Evolutionary conservation across 2,888 invertebrate genomes (phyloP).

Genomic region (Omphaloscelis lunosa): DNA sequence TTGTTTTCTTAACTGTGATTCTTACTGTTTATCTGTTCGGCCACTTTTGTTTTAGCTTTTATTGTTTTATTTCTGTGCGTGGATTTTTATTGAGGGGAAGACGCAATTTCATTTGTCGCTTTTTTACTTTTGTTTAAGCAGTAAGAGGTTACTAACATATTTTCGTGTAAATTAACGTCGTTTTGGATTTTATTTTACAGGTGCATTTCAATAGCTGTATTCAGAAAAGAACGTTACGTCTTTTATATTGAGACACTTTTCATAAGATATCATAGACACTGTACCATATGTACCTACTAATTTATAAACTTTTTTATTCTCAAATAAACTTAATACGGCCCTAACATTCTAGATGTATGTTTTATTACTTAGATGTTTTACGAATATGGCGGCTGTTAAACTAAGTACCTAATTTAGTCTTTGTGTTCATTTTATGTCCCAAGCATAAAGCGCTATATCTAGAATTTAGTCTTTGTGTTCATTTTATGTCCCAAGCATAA

Average conservation of each 20-base stretch:
- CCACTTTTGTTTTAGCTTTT: conserved; percentile 83
- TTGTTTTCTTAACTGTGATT: conserved; percentile 82
- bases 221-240: not conserved
- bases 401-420: conserved; percentile 43
- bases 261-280: not conserved
- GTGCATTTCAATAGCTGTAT: not conserved
- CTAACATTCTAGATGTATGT: conserved; percentile 21
- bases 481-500: conserved; percentile 23
- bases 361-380: conserved; percentile 51
- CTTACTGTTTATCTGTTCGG: conserved; percentile 85
- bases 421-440: conserved; percentile 40
- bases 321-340: not conserved
- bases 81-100: conserved; percentile 79
- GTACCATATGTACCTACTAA: not conserved
- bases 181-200: conserved; percentile 10
- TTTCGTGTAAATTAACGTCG: conserved; percentile 48
- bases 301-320: conserved; percentile 12
- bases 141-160: conserved; percentile 67
- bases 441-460: not conserved
- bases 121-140: conserved; percentile 67
- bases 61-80: conserved; percentile 84
- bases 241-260: not conserved
- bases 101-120: conserved; percentile 70
- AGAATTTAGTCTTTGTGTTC: conserved; percentile 43
- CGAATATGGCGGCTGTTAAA: conserved; percentile 34